Conservation (phyloP, 2,113 vertebrate species). For the Raja brachyura region DNA sequence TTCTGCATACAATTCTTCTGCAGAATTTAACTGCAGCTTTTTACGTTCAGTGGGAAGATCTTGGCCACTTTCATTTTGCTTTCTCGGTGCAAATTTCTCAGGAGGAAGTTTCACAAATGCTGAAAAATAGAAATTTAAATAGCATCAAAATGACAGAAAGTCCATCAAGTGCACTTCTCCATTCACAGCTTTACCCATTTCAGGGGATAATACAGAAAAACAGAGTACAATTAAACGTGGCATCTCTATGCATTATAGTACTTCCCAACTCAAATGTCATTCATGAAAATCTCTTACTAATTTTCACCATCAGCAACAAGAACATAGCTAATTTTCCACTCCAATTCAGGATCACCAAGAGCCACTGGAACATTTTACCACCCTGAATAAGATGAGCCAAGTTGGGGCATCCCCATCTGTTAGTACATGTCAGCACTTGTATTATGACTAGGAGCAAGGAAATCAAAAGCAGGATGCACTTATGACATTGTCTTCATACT, state of each 20-base stretch:
- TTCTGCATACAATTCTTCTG: conserved; percentile 91
- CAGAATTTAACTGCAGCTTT: conserved; percentile 92
- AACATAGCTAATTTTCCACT: not conserved
- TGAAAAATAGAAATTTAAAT: conserved; percentile 43
- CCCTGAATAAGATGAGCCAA: not conserved
- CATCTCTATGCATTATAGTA: too few species aligned
- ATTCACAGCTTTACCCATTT: not conserved
- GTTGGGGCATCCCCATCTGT: not conserved
- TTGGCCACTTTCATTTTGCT: conserved; percentile 79
- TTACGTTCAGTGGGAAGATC: conserved; percentile 90
- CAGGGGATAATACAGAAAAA: not conserved
- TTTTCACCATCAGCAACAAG: not conserved
- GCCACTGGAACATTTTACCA: not conserved
- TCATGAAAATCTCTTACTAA: not conserved
- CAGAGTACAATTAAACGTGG: not conserved
- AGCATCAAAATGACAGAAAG: not conserved
- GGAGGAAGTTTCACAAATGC: conserved; percentile 92
- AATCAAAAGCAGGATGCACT: not conserved
- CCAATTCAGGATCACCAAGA: not conserved
- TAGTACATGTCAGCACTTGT: not conserved
- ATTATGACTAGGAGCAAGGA: not conserved
- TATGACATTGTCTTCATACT: not conserved
- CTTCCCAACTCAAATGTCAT: not conserved
- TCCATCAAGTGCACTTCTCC: not conserved
- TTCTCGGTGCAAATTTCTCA: conserved; percentile 91